Conservation (phyloP, 2,113 vertebrate species). For the Aepyceros melampus region DNA sequence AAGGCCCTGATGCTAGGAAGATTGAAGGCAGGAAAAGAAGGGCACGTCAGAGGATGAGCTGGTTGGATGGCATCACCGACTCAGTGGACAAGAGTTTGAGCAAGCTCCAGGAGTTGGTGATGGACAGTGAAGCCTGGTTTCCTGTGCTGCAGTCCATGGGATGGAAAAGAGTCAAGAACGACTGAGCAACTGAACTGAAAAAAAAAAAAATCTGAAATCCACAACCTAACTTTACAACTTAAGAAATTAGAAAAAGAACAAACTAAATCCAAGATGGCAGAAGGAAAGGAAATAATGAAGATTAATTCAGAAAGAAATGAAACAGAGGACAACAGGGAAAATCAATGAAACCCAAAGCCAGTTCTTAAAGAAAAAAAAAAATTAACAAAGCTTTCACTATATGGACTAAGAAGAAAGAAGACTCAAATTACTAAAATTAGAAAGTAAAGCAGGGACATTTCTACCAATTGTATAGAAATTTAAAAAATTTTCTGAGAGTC, state of each 20-base stretch:
- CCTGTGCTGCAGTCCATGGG: neutral
- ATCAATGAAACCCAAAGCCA: neutral
- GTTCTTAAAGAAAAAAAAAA: neutral
- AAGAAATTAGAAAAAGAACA: neutral
- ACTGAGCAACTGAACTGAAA: neutral
- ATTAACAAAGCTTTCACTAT: neutral
- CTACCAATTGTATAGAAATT: neutral
- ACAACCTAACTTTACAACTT: neutral
- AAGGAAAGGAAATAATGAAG: neutral
- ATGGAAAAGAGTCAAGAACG: rapidly evolving
- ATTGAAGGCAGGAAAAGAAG: neutral
- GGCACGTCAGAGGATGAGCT: neutral
- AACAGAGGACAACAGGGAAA: neutral
- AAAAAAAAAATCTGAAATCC: neutral
- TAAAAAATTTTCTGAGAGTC: neutral
- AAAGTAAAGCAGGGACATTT: neutral
- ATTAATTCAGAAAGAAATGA: neutral
- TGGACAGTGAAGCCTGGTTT: neutral
- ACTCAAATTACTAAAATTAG: neutral
- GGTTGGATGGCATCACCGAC: neutral
- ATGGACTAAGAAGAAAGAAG: neutral
- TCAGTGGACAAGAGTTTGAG: neutral
- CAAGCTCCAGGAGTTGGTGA: neutral
- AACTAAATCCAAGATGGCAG: neutral
- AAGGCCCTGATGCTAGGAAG: neutral